phyloP scores from a whole-genome alignment of 2,888 invertebrate genomes.

The Aromia moschata region DNA sequence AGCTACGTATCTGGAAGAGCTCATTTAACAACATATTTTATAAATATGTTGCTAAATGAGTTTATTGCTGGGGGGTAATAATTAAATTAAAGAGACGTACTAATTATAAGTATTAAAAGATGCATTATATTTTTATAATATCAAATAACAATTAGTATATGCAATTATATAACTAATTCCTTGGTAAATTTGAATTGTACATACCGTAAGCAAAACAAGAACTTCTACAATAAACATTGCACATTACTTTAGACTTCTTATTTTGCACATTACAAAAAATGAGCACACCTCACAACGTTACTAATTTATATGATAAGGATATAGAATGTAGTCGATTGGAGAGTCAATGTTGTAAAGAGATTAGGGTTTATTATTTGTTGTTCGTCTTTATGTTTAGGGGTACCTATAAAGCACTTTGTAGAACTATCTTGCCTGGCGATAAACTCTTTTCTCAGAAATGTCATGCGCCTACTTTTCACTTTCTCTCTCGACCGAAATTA shows the following conservation, averaged over 20 bases:
- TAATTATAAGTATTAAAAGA: no score
- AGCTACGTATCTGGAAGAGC: no score
- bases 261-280: conserved; percentile 8
- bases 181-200: not conserved
- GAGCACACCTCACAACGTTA: not conserved
- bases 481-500: no score
- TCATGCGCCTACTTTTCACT: no score
- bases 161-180: not conserved
- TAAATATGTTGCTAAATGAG: no score
- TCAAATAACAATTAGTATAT: no score
- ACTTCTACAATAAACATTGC: conserved; percentile 19
- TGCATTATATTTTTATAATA: no score
- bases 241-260: conserved; percentile 19
- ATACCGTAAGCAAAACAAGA: conserved; percentile 24
- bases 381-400: conserved; percentile 13
- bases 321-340: conserved; percentile 11
- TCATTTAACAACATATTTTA: no score
- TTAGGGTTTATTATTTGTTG: conserved; percentile 14
- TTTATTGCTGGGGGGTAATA: no score
- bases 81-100: no score
- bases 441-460: no score
- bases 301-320: conserved; percentile 7
- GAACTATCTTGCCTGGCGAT: not conserved
- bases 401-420: not conserved
- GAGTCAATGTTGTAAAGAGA: conserved; percentile 14